Evolutionary conservation across 30 jellyfish, hydroid and myxozoan species (phyloP).

Genomic region (Hydractinia symbiolongicarpus): DNA sequence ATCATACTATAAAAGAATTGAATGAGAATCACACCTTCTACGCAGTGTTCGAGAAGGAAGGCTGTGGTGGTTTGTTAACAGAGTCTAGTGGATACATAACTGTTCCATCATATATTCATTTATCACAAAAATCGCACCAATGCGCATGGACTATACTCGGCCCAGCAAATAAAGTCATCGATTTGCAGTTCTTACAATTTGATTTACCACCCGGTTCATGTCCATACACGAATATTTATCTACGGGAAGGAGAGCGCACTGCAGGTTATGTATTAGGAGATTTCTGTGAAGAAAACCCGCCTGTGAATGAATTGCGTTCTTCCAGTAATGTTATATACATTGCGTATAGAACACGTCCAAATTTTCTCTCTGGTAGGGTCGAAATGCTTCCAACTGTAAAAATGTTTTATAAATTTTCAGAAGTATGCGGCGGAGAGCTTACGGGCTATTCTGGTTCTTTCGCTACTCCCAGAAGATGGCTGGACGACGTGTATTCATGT

Average conservation of each 20-base stretch:
- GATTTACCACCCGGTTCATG: constrained; percentile 80
- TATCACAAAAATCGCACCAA: constrained; percentile 35
- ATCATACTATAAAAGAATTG: neutral
- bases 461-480: constrained; percentile 26
- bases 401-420: constrained; percentile 40
- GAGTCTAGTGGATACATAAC: constrained; percentile 40
- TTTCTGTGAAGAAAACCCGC: constrained; percentile 86
- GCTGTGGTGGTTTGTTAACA: constrained; percentile 57
- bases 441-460: constrained; percentile 60
- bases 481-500: constrained; percentile 32
- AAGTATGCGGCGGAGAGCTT: constrained; percentile 52
- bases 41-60: constrained; percentile 66
- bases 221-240: constrained; percentile 39
- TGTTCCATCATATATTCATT: constrained; percentile 60
- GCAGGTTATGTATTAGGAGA: constrained; percentile 51
- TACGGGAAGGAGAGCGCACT: constrained; percentile 45
- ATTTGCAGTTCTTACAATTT: constrained; percentile 41
- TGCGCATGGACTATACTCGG: constrained; percentile 63
- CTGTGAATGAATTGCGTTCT: constrained; percentile 52
- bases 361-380: constrained; percentile 11
- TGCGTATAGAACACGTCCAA: constrained; percentile 57
- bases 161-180: constrained; percentile 25
- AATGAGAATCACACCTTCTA: constrained; percentile 23
- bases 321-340: constrained; percentile 27
- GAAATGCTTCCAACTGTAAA: constrained; percentile 33